Conservation (phyloP, 2,113 vertebrate genomes). For the Nicator chloris region DNA sequence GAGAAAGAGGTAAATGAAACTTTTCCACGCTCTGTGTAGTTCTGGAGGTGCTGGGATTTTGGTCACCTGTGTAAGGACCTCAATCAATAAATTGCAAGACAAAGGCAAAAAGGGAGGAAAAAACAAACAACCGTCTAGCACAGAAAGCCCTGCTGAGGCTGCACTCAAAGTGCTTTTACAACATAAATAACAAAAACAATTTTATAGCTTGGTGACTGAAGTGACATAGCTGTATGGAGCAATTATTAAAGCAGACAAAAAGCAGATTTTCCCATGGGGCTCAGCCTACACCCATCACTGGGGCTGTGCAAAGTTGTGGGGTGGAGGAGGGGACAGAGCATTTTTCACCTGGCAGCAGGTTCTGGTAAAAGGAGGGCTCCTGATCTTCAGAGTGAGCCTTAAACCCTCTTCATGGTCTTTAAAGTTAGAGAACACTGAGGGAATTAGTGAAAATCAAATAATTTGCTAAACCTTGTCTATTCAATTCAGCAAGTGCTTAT, state of each 20-base stretch:
- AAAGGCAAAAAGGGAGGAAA: background rate
- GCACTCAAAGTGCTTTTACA: background rate
- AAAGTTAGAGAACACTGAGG: background rate
- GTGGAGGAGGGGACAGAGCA: background rate
- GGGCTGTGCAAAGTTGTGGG: background rate
- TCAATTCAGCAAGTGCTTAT: background rate
- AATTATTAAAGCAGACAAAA: background rate
- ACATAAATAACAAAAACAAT: constrained; percentile 34
- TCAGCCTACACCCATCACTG: background rate
- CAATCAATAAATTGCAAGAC: background rate
- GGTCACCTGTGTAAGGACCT: background rate
- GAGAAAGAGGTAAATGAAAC: background rate
- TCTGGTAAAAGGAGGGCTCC: background rate
- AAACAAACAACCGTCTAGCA: background rate
- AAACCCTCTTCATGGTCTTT: background rate
- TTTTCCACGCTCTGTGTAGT: background rate
- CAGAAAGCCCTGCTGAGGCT: background rate
- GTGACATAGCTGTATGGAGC: background rate
- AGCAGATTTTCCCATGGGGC: background rate
- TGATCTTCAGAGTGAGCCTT: background rate
- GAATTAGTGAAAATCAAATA: background rate
- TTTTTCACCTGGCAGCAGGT: background rate
- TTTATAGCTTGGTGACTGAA: background rate
- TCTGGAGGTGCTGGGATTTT: background rate
- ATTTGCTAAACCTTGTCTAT: background rate